These are phyloP conservation scores for Hypsopygia costalis DNA, from an alignment of 2,888 invertebrate genomes.

Conservation along the genomic window DNA sequence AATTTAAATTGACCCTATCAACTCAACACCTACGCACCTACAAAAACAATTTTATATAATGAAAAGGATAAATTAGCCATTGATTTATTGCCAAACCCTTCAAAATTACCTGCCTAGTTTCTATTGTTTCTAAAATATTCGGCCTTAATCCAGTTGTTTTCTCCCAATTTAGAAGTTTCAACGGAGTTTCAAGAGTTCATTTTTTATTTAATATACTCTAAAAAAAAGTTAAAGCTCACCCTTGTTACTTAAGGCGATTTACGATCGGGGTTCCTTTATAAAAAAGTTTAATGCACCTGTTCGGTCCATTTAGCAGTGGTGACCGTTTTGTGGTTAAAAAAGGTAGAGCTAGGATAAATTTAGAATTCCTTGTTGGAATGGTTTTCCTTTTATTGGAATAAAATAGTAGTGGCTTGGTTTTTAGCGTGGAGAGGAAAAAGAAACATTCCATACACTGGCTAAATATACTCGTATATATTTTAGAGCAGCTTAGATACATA, in stretches of 20 bases:
- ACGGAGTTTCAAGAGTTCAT: conserved; percentile 33
- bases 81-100: conserved; percentile 36
- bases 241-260: conserved; percentile 70
- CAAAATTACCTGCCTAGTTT: conserved; percentile 20
- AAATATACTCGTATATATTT: no score
- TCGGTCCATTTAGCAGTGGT: conserved; percentile 59
- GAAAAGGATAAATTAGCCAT: conserved; percentile 28
- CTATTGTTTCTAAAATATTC: conserved; percentile 1
- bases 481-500: no score
- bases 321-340: conserved; percentile 35
- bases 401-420: no score
- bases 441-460: no score
- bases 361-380: background rate
- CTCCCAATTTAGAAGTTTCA: conserved; percentile 31
- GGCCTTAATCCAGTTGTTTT: conserved; percentile 6
- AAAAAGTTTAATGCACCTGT: conserved; percentile 69
- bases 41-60: conserved; percentile 20
- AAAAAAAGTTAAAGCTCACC: conserved; percentile 61
- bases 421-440: no score
- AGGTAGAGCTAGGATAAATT: background rate
- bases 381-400: background rate
- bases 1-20: conserved; percentile 27
- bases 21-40: conserved; percentile 26
- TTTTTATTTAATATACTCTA: conserved; percentile 56
- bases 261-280: conserved; percentile 52